phyloP scores from a whole-genome alignment of 2,888 invertebrate species.

The Epicampocera succincta region DNA sequence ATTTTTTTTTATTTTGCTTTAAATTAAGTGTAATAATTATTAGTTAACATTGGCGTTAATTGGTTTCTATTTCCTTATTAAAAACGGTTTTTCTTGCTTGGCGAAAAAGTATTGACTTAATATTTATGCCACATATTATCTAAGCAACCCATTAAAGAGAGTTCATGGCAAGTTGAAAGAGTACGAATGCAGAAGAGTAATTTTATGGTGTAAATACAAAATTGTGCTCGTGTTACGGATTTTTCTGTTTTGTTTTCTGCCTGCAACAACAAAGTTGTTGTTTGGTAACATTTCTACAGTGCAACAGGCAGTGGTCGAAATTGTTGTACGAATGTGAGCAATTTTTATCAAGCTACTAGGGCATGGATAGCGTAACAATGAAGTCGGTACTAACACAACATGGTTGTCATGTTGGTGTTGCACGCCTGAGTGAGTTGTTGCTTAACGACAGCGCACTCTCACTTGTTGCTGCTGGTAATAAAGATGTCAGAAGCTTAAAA shows the following conservation, averaged over 20 bases:
- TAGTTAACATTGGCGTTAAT: constrained; percentile 22
- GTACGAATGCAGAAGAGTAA: constrained; percentile 18
- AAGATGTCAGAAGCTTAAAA: constrained; percentile 11
- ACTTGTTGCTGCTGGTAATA: constrained; percentile 27
- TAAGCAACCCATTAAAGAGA: constrained; percentile 54
- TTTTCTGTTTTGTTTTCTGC: too few relatives aligned
- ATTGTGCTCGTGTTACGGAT: constrained; percentile 33
- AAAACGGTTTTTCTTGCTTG: constrained; percentile 18
- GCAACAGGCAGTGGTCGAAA: constrained; percentile 40
- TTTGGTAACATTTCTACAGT: constrained; percentile 37
- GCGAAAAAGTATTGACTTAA: constrained; percentile 54
- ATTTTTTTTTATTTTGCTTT: constrained; percentile 44
- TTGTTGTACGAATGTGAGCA: not conserved
- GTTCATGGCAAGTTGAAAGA: constrained; percentile 27
- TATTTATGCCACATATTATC: constrained; percentile 58
- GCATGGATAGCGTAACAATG: constrained; percentile 35
- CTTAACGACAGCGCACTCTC: constrained; percentile 40
- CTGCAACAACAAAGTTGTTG: constrained; percentile 33
- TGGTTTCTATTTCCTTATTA: constrained; percentile 46
- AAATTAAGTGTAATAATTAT: not conserved
- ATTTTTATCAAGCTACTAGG: constrained; percentile 7
- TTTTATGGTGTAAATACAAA: constrained; percentile 21
- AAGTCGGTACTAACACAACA: constrained; percentile 32
- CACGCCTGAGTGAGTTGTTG: constrained; percentile 39
- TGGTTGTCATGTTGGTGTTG: constrained; percentile 26